Percentiles rank a stretch among this genome's conserved stretches.
These are phyloP conservation scores for Cryptosula pallasiana DNA, from an alignment of 2,888 invertebrate genomes.

Conservation along the genomic window DNA sequence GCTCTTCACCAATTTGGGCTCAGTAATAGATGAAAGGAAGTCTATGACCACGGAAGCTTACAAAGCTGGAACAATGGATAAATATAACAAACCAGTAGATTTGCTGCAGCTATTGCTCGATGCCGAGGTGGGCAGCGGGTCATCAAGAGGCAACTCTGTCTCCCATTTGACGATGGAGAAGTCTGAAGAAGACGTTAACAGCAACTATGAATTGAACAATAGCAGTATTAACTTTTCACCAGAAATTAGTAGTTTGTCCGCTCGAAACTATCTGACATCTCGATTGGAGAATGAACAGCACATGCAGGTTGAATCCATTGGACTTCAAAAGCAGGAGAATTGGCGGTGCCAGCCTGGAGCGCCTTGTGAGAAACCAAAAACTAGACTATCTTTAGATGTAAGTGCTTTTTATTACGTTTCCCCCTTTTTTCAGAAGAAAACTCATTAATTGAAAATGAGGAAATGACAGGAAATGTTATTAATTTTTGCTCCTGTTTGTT, in stretches of 20 bases:
- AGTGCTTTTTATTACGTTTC: no score
- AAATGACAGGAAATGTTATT: no score
- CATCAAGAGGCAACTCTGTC: background rate
- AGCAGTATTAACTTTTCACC: conserved; percentile 2
- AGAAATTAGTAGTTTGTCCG: background rate
- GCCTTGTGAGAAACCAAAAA: conserved; percentile 3
- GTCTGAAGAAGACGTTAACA: conserved; percentile 10
- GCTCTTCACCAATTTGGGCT: conserved; percentile 19
- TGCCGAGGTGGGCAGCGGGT: conserved; percentile 31
- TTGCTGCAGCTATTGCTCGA: conserved; percentile 55
- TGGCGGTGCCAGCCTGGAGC: background rate
- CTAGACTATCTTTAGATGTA: conserved; percentile 22
- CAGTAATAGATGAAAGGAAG: conserved; percentile 15
- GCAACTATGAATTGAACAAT: conserved; percentile 3
- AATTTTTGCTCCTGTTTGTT: conserved; percentile 22
- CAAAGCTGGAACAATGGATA: background rate
- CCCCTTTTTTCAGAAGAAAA: no score
- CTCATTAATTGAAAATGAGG: no score
- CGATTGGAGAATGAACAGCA: background rate
- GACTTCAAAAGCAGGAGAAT: background rate
- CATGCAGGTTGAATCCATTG: background rate
- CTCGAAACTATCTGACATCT: conserved; percentile 9
- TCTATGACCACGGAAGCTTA: background rate
- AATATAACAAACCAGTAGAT: conserved; percentile 33
- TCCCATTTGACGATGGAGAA: conserved; percentile 9